Percentiles rank a stretch among this genome's conserved stretches.
Conservation (phyloP, 2,888 invertebrate genomes). For the Chaetoderma sp. region DNA sequence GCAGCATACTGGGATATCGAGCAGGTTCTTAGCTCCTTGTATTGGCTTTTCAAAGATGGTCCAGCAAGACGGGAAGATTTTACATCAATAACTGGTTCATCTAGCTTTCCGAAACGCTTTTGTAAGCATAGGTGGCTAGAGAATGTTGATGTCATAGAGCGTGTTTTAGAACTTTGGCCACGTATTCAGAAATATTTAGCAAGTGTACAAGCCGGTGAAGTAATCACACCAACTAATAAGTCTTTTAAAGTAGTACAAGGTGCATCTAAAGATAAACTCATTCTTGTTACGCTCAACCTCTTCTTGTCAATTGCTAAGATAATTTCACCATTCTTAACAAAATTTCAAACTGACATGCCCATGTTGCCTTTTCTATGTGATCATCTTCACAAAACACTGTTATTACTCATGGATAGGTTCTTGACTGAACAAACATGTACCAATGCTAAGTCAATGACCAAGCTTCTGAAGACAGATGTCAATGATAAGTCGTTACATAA, state of each 20-base stretch:
- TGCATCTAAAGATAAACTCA: background rate
- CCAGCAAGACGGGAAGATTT: slow-evolving; percentile 1
- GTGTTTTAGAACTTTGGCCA: background rate
- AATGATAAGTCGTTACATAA: background rate
- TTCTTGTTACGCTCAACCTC: background rate
- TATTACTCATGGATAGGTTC: background rate
- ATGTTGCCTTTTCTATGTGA: slow-evolving; percentile 21
- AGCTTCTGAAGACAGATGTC: too few relatives aligned
- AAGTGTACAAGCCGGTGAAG: background rate
- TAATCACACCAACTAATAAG: background rate
- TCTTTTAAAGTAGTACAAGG: background rate
- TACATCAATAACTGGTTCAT: background rate
- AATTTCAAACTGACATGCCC: slow-evolving; percentile 26
- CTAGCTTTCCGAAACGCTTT: background rate
- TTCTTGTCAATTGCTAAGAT: background rate
- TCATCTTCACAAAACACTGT: background rate
- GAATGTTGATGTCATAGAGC: background rate
- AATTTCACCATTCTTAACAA: slow-evolving; percentile 18
- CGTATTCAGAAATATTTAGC: background rate
- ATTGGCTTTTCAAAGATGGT: background rate
- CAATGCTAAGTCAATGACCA: too few relatives aligned
- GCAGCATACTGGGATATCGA: slow-evolving; percentile 37
- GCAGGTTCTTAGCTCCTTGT: background rate
- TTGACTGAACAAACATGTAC: background rate
- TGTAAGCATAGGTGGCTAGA: background rate